Evolutionary conservation across 2,797 vertebrate genomes (phyloP), one percentile per base, ranked within the genome.

Genomic region (Megalops cyprinoides): DNA sequence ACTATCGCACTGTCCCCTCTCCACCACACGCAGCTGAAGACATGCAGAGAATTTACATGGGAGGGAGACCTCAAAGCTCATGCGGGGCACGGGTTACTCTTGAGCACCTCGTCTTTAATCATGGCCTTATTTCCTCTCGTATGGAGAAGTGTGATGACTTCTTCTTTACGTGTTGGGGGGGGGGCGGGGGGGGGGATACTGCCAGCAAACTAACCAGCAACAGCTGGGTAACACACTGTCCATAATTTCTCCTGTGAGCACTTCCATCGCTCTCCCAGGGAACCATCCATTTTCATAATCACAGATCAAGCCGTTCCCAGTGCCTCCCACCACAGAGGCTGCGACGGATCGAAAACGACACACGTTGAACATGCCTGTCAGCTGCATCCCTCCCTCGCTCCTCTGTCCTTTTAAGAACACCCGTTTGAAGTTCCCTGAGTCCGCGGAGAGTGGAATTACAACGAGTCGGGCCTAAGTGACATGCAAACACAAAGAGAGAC

Each of bases 401-500:
- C 18, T n/a, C 42, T 9, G 1, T n/a, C 37, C 42, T 44, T 3
- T 74, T n/a, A 9, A 46, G 75, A n/a, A 78, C 62, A 8, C 42
- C 80, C 10, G 42, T 75, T 80, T 67, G 56, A 71, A 78, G 76
- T 60, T 37, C n/a, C n/a, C 74, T 48, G 76, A 74, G 77, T 56
- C 1, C 0, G 46, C 78, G 73, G 65, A 82, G 60, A 65, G 69
- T 58, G 5, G 75, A 76, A 46, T 67, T n/a, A 31, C 60, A 53
- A 53, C 67, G 71, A 37, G n/a, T n/a, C n/a, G 39, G 78, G 14
- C 56, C 9, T 9, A 51, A 77, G 75, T 42, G 10, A 76, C 86
- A 87, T 80, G 84, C 86, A 81, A 85, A 83, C 79, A 82, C 84
- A 77, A 60, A 84, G 86, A 82, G 73, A 86, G 85, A 87, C 53